Evolutionary conservation across 2,113 vertebrate genomes (phyloP).

Genomic region (Mellivora capensis): DNA sequence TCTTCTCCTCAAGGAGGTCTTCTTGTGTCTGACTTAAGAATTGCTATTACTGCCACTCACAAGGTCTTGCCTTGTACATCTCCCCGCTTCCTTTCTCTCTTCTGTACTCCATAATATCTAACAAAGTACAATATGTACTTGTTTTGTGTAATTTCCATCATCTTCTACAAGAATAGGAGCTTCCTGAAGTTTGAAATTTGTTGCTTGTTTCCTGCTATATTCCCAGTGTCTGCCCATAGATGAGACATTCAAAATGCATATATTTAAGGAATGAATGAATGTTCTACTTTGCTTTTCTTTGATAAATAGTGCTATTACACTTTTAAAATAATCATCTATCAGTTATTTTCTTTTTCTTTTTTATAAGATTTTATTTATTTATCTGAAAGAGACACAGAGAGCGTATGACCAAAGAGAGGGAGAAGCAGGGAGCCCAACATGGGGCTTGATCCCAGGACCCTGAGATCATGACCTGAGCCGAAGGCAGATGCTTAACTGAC

Average conservation of each 20-base stretch:
- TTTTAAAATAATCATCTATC: not conserved
- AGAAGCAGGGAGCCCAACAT: no score
- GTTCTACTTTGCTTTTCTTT: not conserved
- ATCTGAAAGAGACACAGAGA: no score
- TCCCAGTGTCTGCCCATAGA: not conserved
- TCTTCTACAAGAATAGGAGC: not conserved
- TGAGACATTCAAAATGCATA: not conserved
- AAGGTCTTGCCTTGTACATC: fast-evolving
- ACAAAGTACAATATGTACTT: not conserved
- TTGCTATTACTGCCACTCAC: fast-evolving
- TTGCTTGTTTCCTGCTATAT: not conserved
- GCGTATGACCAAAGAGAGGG: no score
- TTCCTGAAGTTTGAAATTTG: not conserved
- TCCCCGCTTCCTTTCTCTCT: not conserved
- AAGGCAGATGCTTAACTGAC: no score
- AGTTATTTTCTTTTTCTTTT: not conserved
- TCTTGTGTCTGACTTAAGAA: not conserved
- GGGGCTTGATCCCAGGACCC: no score
- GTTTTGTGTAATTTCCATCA: not conserved
- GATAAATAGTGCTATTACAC: not conserved
- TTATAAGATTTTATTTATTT: no score
- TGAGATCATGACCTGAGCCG: no score
- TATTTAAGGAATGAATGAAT: not conserved
- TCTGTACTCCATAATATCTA: not conserved
- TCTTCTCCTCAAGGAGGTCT: fast-evolving